Conservation (phyloP, 2,797 vertebrate species). For the Phataginus tricuspis region DNA sequence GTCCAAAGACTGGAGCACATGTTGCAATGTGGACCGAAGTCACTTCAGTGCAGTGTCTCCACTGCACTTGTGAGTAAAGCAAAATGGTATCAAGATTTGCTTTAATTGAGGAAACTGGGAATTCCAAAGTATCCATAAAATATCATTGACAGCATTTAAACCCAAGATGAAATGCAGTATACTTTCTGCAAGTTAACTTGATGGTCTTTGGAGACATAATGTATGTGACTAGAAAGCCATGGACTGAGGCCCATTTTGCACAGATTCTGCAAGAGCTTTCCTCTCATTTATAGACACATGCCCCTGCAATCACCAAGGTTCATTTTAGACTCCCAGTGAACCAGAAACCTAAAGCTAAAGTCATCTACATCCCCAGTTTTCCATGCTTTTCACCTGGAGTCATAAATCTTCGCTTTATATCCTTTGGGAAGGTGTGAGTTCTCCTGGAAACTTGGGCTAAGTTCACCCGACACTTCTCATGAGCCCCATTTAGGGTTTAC, state of each 20-base stretch:
- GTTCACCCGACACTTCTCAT: constrained; percentile 73
- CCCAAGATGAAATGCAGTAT: not conserved
- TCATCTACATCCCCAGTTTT: constrained; percentile 45
- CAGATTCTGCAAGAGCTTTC: not conserved
- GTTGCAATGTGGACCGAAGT: not conserved
- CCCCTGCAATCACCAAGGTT: constrained; percentile 22
- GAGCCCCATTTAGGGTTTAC: constrained; percentile 64
- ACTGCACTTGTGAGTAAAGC: constrained; percentile 40
- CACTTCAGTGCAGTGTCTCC: constrained; percentile 62
- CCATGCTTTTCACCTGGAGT: constrained; percentile 70
- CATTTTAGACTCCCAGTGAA: constrained; percentile 74
- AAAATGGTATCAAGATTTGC: constrained; percentile 61
- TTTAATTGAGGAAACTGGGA: constrained; percentile 72
- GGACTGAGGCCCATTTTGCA: not conserved
- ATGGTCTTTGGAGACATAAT: constrained; percentile 27
- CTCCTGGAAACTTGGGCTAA: constrained; percentile 63
- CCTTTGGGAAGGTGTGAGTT: constrained; percentile 68
- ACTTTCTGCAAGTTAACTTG: constrained; percentile 39
- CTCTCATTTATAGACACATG: not conserved
- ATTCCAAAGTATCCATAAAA: constrained; percentile 60
- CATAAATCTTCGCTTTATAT: constrained; percentile 80
- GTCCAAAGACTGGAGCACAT: constrained; percentile 5
- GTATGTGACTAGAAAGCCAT: not conserved
- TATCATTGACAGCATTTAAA: constrained; percentile 16
- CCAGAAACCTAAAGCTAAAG: constrained; percentile 70